phyloP scores from a whole-genome alignment of 1,140 invertebrate genomes.

The Hirudo medicinalis region DNA sequence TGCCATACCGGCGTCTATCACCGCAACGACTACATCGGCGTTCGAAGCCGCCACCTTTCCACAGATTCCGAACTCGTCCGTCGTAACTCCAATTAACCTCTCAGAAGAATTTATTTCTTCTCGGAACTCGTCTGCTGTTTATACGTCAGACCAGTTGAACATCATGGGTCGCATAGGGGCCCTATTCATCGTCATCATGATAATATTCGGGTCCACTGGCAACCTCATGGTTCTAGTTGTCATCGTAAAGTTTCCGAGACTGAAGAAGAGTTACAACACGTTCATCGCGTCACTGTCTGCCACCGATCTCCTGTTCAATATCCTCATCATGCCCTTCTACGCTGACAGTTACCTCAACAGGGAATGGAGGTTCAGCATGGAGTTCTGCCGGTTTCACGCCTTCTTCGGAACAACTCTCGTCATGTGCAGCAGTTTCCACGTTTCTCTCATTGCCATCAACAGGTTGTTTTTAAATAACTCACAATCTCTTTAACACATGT shows the following conservation, averaged over 20 bases:
- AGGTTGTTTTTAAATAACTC: no score
- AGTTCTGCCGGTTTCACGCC: constrained; percentile 3
- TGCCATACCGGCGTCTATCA: background rate
- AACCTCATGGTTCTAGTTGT: constrained; percentile 9
- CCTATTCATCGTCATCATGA: constrained; percentile 5
- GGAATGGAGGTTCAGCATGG: constrained; percentile 7
- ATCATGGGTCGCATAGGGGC: constrained; percentile 5
- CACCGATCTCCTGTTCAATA: constrained; percentile 13
- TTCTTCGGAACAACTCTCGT: constrained; percentile 10
- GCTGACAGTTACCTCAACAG: background rate
- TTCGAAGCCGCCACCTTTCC: background rate
- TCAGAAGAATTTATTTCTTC: background rate
- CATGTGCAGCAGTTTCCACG: constrained; percentile 8
- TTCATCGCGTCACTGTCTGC: constrained; percentile 12
- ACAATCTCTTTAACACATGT: no score
- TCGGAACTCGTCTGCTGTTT: background rate
- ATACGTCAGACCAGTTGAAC: background rate
- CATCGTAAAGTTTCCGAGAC: background rate
- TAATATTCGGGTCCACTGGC: constrained; percentile 1
- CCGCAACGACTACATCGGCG: background rate
- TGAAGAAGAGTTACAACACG: constrained; percentile 1
- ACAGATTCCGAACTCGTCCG: background rate
- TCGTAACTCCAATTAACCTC: background rate
- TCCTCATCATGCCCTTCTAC: constrained; percentile 17
- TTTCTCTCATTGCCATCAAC: constrained; percentile 10